A percentile compares a stretch with the other conserved stretches of the same genome.
These are phyloP conservation scores for Lipotes vexillifer DNA, from an alignment of 2,113 vertebrate species.

Conservation along the genomic window DNA sequence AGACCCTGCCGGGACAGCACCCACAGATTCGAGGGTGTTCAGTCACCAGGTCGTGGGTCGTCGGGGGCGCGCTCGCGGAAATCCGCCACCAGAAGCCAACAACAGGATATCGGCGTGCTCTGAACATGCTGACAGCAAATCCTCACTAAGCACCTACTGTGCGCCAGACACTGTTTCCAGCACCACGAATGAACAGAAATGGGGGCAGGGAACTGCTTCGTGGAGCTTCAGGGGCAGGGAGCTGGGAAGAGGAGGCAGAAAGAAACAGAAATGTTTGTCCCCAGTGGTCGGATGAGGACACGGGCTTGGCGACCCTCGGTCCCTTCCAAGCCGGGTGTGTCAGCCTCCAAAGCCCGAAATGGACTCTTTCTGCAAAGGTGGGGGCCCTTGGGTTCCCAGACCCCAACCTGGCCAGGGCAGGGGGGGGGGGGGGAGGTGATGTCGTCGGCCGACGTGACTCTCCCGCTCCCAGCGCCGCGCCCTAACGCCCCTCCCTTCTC, in stretches of 20 bases:
- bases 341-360: background rate
- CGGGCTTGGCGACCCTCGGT: background rate
- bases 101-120: background rate
- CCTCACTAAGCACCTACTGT: background rate
- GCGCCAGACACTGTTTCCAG: background rate
- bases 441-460: background rate
- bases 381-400: background rate
- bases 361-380: background rate
- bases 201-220: accelerated
- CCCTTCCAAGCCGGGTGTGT: background rate
- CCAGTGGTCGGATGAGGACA: background rate
- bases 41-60: background rate
- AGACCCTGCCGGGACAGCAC: background rate
- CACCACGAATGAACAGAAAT: accelerated
- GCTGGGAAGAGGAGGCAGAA: background rate
- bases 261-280: background rate
- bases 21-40: background rate
- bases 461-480: background rate
- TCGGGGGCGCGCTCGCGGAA: background rate
- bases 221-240: background rate
- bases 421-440: background rate
- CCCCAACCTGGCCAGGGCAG: background rate
- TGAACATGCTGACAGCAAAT: background rate
- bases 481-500: conserved; percentile 66
- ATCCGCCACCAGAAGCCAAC: background rate